phyloP scores from a whole-genome alignment of 2,113 vertebrate genomes.

The Glaucidium brasilianum region DNA sequence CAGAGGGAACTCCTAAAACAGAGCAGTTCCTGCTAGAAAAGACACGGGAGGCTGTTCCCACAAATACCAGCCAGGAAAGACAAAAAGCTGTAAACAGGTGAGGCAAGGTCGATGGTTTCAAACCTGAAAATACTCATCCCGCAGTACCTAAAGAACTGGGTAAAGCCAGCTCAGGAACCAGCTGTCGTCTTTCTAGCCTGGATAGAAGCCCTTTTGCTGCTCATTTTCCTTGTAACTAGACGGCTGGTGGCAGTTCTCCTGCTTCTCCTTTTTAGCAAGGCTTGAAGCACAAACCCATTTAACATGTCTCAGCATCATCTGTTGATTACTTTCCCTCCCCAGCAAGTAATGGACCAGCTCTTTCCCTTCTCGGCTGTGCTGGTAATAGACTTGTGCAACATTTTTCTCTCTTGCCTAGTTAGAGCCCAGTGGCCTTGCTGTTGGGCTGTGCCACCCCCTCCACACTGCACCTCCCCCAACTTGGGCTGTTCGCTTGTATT shows the following conservation, averaged over 20 bases:
- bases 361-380: neutral
- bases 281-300: neutral
- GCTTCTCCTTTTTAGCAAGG: neutral
- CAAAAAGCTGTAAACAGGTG: neutral
- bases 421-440: neutral
- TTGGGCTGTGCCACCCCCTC: neutral
- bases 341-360: neutral
- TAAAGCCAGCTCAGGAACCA: neutral
- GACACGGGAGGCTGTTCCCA: neutral
- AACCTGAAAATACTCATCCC: too few relatives aligned
- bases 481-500: neutral
- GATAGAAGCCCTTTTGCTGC: neutral
- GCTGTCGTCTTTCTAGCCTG: neutral
- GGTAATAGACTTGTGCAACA: neutral
- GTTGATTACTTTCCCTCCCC: neutral
- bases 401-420: neutral
- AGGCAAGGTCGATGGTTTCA: neutral
- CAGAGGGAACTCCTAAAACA: rapidly evolving
- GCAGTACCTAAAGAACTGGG: neutral
- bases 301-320: neutral
- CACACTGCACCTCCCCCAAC: neutral
- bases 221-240: neutral
- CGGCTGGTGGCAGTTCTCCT: neutral
- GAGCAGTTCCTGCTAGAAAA: neutral
- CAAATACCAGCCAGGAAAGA: neutral